phyloP scores from a whole-genome alignment of 2,113 vertebrate genomes.

The Australoheros scitulus region DNA sequence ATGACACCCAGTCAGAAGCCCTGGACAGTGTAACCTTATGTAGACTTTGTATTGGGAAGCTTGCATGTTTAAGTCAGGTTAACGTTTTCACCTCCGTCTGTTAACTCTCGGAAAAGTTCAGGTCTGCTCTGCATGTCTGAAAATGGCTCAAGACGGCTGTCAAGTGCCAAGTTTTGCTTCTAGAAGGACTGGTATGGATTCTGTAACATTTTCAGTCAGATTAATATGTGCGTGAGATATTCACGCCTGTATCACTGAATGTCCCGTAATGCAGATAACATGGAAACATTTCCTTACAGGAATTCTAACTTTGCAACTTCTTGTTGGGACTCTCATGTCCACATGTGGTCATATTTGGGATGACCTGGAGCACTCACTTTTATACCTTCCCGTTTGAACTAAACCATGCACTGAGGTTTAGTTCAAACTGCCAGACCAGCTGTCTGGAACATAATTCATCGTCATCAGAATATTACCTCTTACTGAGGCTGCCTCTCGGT shows the following conservation, averaged over 20 bases:
- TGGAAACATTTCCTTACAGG: neutral
- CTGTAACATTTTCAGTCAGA: neutral
- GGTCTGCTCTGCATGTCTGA: neutral
- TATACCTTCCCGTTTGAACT: constrained; percentile 37
- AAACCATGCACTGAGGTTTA: too few relatives aligned
- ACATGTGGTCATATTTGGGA: constrained; percentile 40
- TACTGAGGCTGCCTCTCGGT: constrained; percentile 92
- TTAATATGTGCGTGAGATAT: neutral
- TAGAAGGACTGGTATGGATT: too few relatives aligned
- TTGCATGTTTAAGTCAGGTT: neutral
- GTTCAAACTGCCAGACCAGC: constrained; percentile 51
- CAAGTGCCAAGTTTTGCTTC: neutral
- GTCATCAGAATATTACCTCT: constrained; percentile 57
- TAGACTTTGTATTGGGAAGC: neutral
- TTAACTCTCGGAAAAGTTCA: neutral
- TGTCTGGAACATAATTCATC: constrained; percentile 38
- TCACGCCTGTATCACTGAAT: neutral
- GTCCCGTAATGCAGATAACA: neutral
- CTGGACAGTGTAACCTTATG: neutral
- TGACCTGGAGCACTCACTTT: constrained; percentile 13
- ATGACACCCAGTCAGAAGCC: neutral
- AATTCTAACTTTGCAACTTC: neutral
- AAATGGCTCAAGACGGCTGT: neutral
- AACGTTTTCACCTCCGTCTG: neutral
- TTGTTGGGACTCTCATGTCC: constrained; percentile 18